Evolutionary conservation across 2,888 invertebrate species (phyloP).

Genomic region (Idaea aversata): DNA sequence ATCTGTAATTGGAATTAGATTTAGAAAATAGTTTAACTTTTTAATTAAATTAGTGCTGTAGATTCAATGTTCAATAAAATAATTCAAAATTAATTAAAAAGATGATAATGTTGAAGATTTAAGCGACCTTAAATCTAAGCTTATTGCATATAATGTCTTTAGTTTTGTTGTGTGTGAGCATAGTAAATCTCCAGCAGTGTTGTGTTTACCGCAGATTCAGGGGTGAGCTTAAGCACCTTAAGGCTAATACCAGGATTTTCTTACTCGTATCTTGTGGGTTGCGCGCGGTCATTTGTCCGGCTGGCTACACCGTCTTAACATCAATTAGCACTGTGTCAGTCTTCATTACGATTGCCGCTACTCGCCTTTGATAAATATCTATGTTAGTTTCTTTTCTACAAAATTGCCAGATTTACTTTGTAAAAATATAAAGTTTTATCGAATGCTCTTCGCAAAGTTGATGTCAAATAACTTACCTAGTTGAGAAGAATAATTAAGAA

Average conservation of each 20-base stretch:
- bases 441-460: neutral
- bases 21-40: no score
- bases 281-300: conserved; percentile 45
- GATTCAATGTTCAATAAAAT: no score
- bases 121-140: conserved; percentile 16
- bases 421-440: neutral
- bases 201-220: conserved; percentile 49
- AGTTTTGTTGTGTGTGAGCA: conserved; percentile 29
- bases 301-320: conserved; percentile 42
- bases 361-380: conserved; percentile 4
- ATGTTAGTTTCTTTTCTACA: neutral
- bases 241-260: conserved; percentile 60
- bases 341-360: conserved; percentile 21
- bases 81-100: no score
- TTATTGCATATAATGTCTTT: conserved; percentile 28
- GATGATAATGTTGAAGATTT: conserved; percentile 4
- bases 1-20: no score
- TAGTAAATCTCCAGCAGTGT: conserved; percentile 42
- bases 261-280: conserved; percentile 46
- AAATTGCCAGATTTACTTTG: neutral
- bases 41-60: no score
- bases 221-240: conserved; percentile 51
- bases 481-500: neutral
- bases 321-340: conserved; percentile 57
- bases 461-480: neutral